Base-by-base conservation (phyloP, 2,797 vertebrate species). In the Coluber constrictor region DNA sequence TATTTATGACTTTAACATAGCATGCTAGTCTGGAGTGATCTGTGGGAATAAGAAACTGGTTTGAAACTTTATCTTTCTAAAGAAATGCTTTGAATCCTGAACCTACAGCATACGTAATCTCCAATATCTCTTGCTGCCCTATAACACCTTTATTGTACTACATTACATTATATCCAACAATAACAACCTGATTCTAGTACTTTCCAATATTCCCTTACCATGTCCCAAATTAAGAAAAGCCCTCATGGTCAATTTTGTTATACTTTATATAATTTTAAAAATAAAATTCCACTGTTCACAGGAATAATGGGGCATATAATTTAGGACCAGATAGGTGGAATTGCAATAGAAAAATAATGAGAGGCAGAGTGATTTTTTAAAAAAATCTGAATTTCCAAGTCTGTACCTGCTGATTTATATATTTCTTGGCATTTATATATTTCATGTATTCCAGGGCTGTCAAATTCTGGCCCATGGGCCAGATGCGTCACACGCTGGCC, bases 1-100 rank as follows among this genome's bases (percentile, higher is more conserved):
- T 92, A 57, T 97, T 95, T 95, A 91, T 91, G 32, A 83, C 18
- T 66, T 89, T 55, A 87, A 51, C 23, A 27, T 47, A 18, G 32
- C 16, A 4, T 57, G 10, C 0, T 23, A 54, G 20, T 60, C 25
- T 70, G 47, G 23, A 29, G 9, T 29, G 29, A 60, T 74, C 25
- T 57, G 9, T 57, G 54, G 29, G 54, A 59, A n/a, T 47, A 15
- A 20, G 15, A 32, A 86, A 59, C 27, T 18, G n/a, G 25, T 86
- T 37, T 13, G 13, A 51, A 56, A 25, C 63, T 60, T n/a, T 88
- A 27, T 55, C 43, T 37, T 27, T 25, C 61, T 63, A 90, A 79
- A 79, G 86, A 43, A 79, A 43, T 79, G 74, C 37, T 79, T 23
- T 43, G 74, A 79, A 79, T 79, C 37, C 8, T 79, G 74, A 59